Conservation (phyloP, 2,113 vertebrate genomes). For the Noctilio leporinus region DNA sequence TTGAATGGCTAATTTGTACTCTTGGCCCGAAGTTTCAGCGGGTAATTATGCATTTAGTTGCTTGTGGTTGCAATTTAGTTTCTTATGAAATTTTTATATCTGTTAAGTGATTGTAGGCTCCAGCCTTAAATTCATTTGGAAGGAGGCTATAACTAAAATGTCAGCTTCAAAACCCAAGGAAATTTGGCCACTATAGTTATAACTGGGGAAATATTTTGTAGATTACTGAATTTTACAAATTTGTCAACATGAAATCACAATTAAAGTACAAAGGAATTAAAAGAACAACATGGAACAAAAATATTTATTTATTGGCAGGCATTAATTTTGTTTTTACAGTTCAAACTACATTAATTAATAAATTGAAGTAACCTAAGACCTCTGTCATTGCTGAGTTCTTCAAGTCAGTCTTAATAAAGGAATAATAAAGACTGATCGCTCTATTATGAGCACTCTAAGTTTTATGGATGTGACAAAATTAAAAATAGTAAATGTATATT, state of each 20-base stretch:
- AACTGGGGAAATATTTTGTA: not conserved
- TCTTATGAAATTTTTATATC: not conserved
- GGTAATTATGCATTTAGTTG: constrained; percentile 51
- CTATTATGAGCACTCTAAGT: not conserved
- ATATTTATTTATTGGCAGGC: constrained; percentile 11
- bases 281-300: not conserved
- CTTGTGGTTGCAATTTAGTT: constrained; percentile 35
- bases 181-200: not conserved
- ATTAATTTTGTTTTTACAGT: constrained; percentile 31
- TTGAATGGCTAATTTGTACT: constrained; percentile 39
- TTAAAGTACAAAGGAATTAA: constrained; percentile 37
- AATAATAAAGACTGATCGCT: not conserved
- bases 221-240: constrained; percentile 26
- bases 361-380: not conserved
- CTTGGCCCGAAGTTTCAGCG: not conserved
- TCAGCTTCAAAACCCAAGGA: constrained; percentile 18
- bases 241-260: constrained; percentile 19
- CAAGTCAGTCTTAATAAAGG: not conserved
- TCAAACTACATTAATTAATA: constrained; percentile 7
- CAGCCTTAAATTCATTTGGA: constrained; percentile 48
- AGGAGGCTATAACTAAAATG: constrained; percentile 43
- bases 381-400: not conserved
- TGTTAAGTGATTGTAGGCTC: constrained; percentile 39
- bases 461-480: not conserved
- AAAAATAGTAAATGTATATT: not conserved